These are phyloP conservation scores for Drosophila yakuba DNA, from an alignment of 1,140 invertebrate species.

Conservation along the genomic window DNA sequence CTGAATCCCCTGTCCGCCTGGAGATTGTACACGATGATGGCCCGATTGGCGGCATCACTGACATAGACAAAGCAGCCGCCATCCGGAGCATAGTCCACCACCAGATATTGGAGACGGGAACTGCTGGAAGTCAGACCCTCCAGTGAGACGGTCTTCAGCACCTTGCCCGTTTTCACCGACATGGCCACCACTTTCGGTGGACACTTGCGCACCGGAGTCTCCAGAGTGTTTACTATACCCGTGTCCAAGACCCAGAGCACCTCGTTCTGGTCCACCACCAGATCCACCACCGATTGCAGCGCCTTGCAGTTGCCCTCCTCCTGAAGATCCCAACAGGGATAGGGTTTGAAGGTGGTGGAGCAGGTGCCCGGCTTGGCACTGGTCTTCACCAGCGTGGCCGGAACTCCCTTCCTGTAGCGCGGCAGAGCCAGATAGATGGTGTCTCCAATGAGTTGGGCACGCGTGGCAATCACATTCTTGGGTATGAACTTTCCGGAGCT, in stretches of 20 bases:
- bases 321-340: conserved; percentile 87
- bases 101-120: conserved; percentile 87
- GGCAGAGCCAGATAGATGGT: conserved; percentile 86
- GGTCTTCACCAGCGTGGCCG: conserved; percentile 86
- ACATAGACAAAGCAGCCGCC: conserved; percentile 87
- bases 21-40: conserved; percentile 88
- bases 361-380: conserved; percentile 84
- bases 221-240: conserved; percentile 87
- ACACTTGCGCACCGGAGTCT: conserved; percentile 85
- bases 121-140: conserved; percentile 85
- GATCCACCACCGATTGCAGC: conserved; percentile 87
- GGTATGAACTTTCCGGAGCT: conserved; percentile 86
- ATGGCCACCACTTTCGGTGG: conserved; percentile 87
- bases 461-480: conserved; percentile 87
- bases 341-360: conserved; percentile 85
- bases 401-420: conserved; percentile 86
- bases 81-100: conserved; percentile 86
- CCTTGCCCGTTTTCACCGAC: conserved; percentile 86
- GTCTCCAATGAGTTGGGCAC: conserved; percentile 86
- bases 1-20: conserved; percentile 86
- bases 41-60: conserved; percentile 87
- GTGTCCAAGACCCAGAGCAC: conserved; percentile 87
- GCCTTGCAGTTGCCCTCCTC: conserved; percentile 87
- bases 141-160: conserved; percentile 87
- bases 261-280: conserved; percentile 86